A percentile compares a stretch with the other conserved stretches of the same genome.
phyloP scores from a whole-genome alignment of 1,140 invertebrate species.

The Apis laboriosa region DNA sequence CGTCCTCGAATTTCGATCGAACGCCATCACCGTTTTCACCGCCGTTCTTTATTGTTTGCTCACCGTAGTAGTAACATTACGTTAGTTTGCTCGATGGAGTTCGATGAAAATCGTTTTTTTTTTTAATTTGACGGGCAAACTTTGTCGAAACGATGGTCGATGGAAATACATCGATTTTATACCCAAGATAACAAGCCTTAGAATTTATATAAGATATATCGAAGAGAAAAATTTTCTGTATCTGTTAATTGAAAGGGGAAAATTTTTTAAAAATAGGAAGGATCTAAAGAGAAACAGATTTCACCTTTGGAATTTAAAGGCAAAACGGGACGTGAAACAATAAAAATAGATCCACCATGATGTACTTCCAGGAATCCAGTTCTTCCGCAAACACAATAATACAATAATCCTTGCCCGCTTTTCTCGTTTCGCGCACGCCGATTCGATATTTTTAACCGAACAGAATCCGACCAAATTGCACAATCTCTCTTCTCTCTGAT shows the following conservation, averaged over 20 bases:
- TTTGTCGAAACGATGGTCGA: too few species aligned
- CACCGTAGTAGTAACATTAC: neutral
- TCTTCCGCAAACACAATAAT: neutral
- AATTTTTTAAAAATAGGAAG: too few species aligned
- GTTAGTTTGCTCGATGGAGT: neutral
- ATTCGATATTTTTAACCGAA: neutral
- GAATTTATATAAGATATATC: too few species aligned
- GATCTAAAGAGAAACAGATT: too few species aligned
- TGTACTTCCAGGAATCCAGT: neutral
- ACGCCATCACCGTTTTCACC: neutral
- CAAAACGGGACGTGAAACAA: fast-evolving
- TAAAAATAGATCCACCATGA: too few species aligned
- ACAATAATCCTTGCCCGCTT: neutral
- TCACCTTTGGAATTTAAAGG: neutral
- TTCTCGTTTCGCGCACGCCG: neutral
- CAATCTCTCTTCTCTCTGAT: neutral
- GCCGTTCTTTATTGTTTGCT: neutral
- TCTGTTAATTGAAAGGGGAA: too few species aligned
- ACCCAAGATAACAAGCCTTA: too few species aligned
- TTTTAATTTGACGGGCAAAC: too few species aligned
- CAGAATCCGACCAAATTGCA: neutral
- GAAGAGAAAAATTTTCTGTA: too few species aligned
- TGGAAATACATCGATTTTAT: too few species aligned
- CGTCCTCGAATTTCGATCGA: conserved; percentile 3
- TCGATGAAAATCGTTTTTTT: neutral